phyloP scores from a whole-genome alignment of 1,140 invertebrate genomes.

The Drosophila navojoa region DNA sequence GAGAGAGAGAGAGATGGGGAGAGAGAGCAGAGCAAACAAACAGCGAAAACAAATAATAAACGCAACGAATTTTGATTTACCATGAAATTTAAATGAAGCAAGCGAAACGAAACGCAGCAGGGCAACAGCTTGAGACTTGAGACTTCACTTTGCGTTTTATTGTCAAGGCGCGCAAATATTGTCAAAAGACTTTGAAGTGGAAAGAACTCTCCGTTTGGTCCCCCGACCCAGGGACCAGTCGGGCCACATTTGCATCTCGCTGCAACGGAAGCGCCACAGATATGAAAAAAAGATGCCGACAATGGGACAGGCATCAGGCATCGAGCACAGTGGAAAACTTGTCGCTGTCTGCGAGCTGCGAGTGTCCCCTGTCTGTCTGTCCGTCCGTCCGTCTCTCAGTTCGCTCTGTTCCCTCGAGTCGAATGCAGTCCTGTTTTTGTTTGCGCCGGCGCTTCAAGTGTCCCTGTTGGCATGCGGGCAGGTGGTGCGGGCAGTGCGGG shows the following conservation, averaged over 20 bases:
- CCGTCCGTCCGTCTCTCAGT: background rate
- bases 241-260: slow-evolving; percentile 66
- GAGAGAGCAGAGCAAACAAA: slow-evolving; percentile 41
- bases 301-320: slow-evolving; percentile 31
- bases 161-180: slow-evolving; percentile 80
- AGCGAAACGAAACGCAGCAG: background rate
- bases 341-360: slow-evolving; percentile 25
- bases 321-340: slow-evolving; percentile 41
- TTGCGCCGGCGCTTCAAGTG: slow-evolving; percentile 77
- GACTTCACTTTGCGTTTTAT: slow-evolving; percentile 79
- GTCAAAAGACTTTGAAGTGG: slow-evolving; percentile 72
- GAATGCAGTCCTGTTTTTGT: slow-evolving; percentile 59
- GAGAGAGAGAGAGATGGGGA: slow-evolving; percentile 38
- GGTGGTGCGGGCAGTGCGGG: background rate
- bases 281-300: slow-evolving; percentile 75
- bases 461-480: slow-evolving; percentile 51
- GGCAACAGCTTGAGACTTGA: slow-evolving; percentile 51
- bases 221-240: background rate
- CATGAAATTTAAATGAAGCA: slow-evolving; percentile 80
- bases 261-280: slow-evolving; percentile 76
- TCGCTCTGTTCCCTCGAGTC: slow-evolving; percentile 6
- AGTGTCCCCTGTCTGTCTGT: background rate
- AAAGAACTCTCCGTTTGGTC: background rate
- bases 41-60: slow-evolving; percentile 75
- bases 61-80: slow-evolving; percentile 79